Percentiles rank a stretch among this genome's conserved stretches.
phyloP scores from a whole-genome alignment of 2,113 vertebrate species.

The Holacanthus passer region DNA sequence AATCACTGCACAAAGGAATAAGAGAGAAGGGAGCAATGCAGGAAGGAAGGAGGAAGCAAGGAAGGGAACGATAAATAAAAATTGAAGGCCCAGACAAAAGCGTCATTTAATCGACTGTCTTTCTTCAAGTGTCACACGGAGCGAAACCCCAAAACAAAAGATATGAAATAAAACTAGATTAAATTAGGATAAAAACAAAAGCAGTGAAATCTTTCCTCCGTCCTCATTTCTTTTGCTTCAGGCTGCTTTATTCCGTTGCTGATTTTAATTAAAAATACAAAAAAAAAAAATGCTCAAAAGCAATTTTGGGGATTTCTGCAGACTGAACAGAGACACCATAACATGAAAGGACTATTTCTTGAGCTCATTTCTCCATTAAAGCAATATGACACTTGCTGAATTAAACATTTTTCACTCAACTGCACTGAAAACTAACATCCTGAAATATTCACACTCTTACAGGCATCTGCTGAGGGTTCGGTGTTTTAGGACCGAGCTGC shows the following conservation, averaged over 20 bases:
- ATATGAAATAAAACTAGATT: background rate
- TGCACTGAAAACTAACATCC: background rate
- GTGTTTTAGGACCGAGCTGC: conserved; percentile 35
- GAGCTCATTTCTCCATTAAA: background rate
- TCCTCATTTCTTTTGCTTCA: background rate
- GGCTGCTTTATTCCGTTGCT: background rate
- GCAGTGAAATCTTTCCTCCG: background rate
- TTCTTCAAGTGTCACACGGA: background rate
- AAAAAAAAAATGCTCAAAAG: conserved; percentile 8
- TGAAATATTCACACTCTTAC: conserved; percentile 30
- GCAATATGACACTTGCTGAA: conserved; percentile 6
- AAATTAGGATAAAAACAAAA: background rate
- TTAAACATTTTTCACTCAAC: conserved; percentile 3
- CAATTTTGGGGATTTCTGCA: background rate
- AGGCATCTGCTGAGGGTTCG: conserved; percentile 25
- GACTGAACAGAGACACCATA: background rate
- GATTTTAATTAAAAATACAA: conserved; percentile 42
- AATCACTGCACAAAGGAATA: background rate
- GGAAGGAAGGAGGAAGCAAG: background rate
- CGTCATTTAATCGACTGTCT: background rate
- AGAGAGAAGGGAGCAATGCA: background rate
- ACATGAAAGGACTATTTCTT: conserved; percentile 29
- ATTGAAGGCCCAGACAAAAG: background rate
- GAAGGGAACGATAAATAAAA: background rate
- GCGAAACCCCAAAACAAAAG: background rate